Conservation (phyloP, 2,888 invertebrate species). For the Cacoxenus indagator region DNA sequence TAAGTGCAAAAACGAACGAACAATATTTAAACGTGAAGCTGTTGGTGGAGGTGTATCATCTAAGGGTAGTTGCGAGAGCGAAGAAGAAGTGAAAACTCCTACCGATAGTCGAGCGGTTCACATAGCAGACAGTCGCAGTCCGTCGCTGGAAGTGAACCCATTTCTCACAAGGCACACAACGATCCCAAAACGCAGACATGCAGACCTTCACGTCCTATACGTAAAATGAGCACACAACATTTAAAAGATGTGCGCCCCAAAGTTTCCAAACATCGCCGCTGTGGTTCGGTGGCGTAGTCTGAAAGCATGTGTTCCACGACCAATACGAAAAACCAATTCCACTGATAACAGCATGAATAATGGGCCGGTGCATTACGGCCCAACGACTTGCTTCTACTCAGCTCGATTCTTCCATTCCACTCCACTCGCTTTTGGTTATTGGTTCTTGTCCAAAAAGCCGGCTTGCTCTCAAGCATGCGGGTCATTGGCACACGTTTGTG, state of each 20-base stretch:
- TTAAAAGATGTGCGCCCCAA: conserved; percentile 17
- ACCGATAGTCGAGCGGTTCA: too few species aligned
- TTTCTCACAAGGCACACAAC: conserved; percentile 2
- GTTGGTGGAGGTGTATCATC: too few species aligned
- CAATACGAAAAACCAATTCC: conserved; percentile 39
- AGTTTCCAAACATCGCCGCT: neutral
- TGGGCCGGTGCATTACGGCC: conserved; percentile 59
- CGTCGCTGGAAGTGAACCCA: neutral
- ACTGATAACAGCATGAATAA: conserved; percentile 61
- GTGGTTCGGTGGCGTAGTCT: neutral
- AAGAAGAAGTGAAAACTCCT: too few species aligned
- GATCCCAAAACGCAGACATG: neutral
- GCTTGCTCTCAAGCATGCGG: conserved; percentile 46
- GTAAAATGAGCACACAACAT: neutral
- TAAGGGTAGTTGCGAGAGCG: too few species aligned
- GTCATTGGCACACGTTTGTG: conserved; percentile 51
- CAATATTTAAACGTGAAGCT: conserved; percentile 8
- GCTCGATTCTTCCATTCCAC: neutral
- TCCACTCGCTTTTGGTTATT: conserved; percentile 22
- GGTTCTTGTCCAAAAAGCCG: conserved; percentile 21
- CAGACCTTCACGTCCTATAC: neutral
- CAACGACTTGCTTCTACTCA: too few species aligned
- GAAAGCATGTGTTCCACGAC: conserved; percentile 2
- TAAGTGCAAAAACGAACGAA: neutral
- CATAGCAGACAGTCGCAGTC: neutral